These are phyloP conservation scores for Lycorma delicatula DNA, from an alignment of 1,140 invertebrate genomes.

Conservation along the genomic window DNA sequence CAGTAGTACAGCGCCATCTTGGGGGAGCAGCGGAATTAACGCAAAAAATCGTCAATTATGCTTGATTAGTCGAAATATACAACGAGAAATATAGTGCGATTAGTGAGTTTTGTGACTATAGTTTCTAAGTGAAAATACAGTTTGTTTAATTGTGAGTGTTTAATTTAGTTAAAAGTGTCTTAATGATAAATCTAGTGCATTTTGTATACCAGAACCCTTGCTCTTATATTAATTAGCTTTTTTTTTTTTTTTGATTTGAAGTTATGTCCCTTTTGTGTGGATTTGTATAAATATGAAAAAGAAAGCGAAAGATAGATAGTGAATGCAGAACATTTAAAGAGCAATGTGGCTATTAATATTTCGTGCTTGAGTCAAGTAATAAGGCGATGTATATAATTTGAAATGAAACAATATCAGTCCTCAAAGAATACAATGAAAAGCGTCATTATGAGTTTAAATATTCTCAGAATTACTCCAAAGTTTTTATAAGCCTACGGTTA, in stretches of 20 bases:
- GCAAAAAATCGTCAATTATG: too few species aligned
- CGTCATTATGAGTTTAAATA: constrained; percentile 24
- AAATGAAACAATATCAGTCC: constrained; percentile 14
- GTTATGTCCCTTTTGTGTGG: neutral
- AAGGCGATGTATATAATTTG: neutral
- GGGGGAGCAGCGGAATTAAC: too few species aligned
- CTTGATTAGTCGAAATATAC: too few species aligned
- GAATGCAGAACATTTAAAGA: neutral
- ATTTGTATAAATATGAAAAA: neutral
- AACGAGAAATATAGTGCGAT: too few species aligned
- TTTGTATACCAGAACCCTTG: too few species aligned
- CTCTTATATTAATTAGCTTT: too few species aligned
- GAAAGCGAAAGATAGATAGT: neutral
- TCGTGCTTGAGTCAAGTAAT: neutral
- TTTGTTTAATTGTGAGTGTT: too few species aligned
- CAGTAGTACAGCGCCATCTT: too few species aligned
- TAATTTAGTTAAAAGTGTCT: too few species aligned
- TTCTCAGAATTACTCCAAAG: constrained; percentile 26
- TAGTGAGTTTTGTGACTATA: too few species aligned
- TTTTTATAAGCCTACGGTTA: constrained; percentile 21
- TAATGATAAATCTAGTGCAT: too few species aligned
- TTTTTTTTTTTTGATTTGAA: neutral
- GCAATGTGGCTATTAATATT: neutral
- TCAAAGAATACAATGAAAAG: constrained; percentile 24
- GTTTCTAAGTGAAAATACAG: too few species aligned